Conservation (phyloP, 2,888 invertebrate genomes). For the Idaea straminata region DNA sequence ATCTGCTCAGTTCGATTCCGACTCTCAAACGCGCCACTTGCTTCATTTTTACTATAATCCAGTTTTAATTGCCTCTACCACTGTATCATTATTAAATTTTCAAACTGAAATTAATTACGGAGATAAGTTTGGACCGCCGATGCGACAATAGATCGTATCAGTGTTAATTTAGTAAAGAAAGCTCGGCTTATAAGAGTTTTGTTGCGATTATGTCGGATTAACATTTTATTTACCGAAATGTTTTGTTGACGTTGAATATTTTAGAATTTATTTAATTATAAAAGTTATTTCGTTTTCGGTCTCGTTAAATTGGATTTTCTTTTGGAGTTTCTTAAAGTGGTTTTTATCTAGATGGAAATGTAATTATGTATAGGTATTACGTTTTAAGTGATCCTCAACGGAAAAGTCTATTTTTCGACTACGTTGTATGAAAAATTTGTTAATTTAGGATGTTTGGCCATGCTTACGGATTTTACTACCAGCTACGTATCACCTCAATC, state of each 20-base stretch:
- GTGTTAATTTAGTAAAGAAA: constrained; percentile 69
- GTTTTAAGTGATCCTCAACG: background rate
- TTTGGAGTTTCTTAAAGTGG: background rate
- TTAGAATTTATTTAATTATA: constrained; percentile 25
- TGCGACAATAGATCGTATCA: constrained; percentile 71
- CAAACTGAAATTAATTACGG: constrained; percentile 68
- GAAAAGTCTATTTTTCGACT: background rate
- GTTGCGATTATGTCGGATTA: constrained; percentile 25
- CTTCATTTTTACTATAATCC: constrained; percentile 77
- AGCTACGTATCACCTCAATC: no score
- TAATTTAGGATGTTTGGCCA: background rate
- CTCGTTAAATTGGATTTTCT: background rate
- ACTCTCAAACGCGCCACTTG: constrained; percentile 70
- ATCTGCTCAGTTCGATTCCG: constrained; percentile 68
- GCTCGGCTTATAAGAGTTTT: constrained; percentile 42
- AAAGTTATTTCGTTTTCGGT: constrained; percentile 4
- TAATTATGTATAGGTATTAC: background rate
- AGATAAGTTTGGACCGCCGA: constrained; percentile 64
- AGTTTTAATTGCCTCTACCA: constrained; percentile 71
- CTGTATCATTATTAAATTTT: constrained; percentile 65
- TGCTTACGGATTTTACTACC: no score
- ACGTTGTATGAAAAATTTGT: background rate
- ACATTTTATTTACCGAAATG: constrained; percentile 40
- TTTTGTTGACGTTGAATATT: constrained; percentile 34
- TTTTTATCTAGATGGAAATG: background rate